Evolutionary conservation across 2,797 vertebrate genomes (phyloP).

Genomic region (Nyctalus aviator): DNA sequence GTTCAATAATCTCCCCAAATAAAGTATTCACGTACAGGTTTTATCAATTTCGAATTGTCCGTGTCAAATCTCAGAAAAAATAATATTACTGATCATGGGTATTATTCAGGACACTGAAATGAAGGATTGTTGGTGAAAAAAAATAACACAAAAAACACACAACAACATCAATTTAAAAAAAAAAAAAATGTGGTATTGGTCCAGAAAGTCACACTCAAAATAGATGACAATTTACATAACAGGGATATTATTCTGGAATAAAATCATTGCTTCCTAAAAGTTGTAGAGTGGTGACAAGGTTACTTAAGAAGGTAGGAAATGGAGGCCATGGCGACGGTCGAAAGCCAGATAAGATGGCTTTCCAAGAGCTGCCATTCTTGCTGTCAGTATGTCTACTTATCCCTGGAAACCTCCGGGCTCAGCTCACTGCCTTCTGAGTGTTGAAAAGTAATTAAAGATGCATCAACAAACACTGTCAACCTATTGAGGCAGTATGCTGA

Average conservation of each 20-base stretch:
- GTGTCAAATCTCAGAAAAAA: not conserved
- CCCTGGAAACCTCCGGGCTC: not conserved
- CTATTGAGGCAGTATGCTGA: not conserved
- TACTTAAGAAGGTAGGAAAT: not conserved
- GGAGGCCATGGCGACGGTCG: fast-evolving
- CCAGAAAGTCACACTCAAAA: not conserved
- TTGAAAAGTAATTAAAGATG: not conserved
- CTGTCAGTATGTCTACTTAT: not conserved
- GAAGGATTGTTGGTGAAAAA: not conserved
- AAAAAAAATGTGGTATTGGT: not conserved
- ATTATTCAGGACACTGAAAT: not conserved
- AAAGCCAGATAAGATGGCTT: not conserved
- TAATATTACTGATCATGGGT: not conserved
- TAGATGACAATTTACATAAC: not conserved
- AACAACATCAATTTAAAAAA: not conserved
- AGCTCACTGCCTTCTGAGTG: not conserved
- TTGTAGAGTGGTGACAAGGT: not conserved
- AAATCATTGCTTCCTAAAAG: not conserved
- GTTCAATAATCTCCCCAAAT: not conserved
- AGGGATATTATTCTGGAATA: not conserved
- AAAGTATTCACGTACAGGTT: not conserved
- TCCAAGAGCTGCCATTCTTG: not conserved
- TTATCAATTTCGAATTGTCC: not conserved
- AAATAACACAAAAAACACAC: not conserved
- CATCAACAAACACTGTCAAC: fast-evolving